Evolutionary conservation across 2,113 vertebrate genomes (phyloP).

Genomic region (Notothenia rossii): DNA sequence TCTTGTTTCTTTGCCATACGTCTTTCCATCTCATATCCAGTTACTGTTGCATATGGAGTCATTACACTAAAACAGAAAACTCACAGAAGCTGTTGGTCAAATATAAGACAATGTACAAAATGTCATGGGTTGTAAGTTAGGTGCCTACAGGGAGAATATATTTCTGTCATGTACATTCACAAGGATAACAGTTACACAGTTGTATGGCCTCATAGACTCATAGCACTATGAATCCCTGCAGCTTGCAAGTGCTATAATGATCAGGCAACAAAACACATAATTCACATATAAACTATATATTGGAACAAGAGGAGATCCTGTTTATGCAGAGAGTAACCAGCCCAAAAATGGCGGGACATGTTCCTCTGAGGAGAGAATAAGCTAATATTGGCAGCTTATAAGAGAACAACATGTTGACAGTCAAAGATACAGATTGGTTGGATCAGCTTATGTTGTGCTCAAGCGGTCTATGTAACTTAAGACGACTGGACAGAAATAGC

Average conservation of each 20-base stretch:
- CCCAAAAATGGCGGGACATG: no score
- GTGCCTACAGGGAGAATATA: neutral
- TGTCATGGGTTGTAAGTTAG: neutral
- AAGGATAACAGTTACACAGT: neutral
- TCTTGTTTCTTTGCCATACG: neutral
- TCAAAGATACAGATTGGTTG: neutral
- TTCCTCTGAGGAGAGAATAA: neutral
- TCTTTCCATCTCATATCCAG: conserved; percentile 6
- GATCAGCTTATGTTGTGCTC: conserved; percentile 2
- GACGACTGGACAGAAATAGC: neutral
- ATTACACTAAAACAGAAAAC: neutral
- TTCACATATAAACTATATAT: neutral
- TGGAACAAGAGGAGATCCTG: neutral
- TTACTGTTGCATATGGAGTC: conserved; percentile 4
- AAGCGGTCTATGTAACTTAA: neutral
- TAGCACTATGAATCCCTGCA: neutral
- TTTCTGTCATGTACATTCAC: neutral
- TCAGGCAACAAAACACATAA: neutral
- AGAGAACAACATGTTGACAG: neutral
- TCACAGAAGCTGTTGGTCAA: conserved; percentile 7
- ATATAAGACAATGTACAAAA: neutral
- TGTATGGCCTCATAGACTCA: neutral
- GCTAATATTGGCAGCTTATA: neutral
- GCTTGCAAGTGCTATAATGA: neutral
- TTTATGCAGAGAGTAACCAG: neutral